Percentiles rank a stretch among this genome's conserved stretches.
Conservation (phyloP, 2,888 invertebrate genomes). For the Standfussiana lucernea region DNA sequence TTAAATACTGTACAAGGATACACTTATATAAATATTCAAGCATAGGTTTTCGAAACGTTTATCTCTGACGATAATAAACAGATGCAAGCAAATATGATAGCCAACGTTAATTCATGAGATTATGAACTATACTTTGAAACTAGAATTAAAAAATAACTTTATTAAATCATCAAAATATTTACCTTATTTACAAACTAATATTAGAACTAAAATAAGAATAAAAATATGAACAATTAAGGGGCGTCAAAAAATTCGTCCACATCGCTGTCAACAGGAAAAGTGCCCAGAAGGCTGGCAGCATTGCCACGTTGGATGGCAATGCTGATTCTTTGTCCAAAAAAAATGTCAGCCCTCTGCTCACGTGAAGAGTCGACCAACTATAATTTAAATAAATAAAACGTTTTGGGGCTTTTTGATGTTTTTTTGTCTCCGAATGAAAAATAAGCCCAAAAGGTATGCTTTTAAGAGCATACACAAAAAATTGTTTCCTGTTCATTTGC, state of each 20-base stretch:
- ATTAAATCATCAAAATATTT: no score
- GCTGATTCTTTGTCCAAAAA: no score
- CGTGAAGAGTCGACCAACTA: no score
- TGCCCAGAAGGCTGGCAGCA: no score
- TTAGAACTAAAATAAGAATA: no score
- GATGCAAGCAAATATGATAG: not conserved
- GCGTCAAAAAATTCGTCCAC: no score
- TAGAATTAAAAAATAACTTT: no score
- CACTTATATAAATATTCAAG: not conserved
- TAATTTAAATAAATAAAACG: not conserved
- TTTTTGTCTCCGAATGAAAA: not conserved
- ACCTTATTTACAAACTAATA: no score
- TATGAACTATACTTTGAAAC: not conserved
- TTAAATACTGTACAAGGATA: not conserved
- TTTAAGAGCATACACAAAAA: not conserved
- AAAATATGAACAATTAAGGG: no score
- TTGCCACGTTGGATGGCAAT: no score
- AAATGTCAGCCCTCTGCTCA: no score
- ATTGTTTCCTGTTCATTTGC: not conserved
- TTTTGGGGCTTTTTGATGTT: not conserved
- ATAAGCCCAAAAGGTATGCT: not conserved
- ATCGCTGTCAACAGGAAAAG: no score
- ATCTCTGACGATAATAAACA: not conserved
- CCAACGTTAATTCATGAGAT: not conserved
- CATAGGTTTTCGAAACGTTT: not conserved